phyloP scores from a whole-genome alignment of 2,888 invertebrate genomes.

The Amphipoea lucens region DNA sequence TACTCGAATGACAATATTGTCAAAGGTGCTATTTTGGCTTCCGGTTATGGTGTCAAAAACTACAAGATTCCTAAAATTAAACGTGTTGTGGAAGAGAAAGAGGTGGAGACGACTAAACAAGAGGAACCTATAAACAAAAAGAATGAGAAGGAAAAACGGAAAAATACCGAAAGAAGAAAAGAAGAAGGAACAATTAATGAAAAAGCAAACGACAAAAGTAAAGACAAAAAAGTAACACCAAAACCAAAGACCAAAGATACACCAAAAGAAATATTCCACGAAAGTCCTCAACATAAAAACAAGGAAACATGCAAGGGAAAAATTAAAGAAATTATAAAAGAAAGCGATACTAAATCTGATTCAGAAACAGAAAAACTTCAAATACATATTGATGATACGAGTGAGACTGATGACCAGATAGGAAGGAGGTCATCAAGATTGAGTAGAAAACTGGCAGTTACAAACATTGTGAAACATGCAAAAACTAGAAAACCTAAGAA shows the following conservation, averaged over 20 bases:
- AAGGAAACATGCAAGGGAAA: conserved; percentile 38
- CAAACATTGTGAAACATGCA: conserved; percentile 41
- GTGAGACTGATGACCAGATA: conserved; percentile 39
- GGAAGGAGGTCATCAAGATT: conserved; percentile 76
- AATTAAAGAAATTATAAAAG: conserved; percentile 50
- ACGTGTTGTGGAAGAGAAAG: conserved; percentile 67
- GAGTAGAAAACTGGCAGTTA: conserved; percentile 64
- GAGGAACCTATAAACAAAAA: conserved; percentile 38
- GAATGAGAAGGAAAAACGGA: conserved; percentile 30
- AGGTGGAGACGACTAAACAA: conserved; percentile 63
- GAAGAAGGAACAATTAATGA: conserved; percentile 15
- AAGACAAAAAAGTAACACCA: conserved; percentile 33
- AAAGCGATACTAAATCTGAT: conserved; percentile 32
- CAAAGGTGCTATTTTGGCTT: conserved; percentile 81
- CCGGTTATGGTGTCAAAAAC: conserved; percentile 86
- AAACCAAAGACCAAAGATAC: conserved; percentile 47
- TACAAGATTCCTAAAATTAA: conserved; percentile 89
- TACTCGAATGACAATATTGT: conserved; percentile 86
- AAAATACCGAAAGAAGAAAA: conserved; percentile 43
- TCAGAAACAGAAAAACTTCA: conserved; percentile 23
- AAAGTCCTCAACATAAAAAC: conserved; percentile 30
- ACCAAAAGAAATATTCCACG: conserved; percentile 43
- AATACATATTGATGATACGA: conserved; percentile 4
- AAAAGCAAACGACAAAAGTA: conserved; percentile 44
- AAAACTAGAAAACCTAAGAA: conserved; percentile 71